Base-by-base conservation (phyloP, 1,140 invertebrate species). In the Tetragnatha versicolor region DNA sequence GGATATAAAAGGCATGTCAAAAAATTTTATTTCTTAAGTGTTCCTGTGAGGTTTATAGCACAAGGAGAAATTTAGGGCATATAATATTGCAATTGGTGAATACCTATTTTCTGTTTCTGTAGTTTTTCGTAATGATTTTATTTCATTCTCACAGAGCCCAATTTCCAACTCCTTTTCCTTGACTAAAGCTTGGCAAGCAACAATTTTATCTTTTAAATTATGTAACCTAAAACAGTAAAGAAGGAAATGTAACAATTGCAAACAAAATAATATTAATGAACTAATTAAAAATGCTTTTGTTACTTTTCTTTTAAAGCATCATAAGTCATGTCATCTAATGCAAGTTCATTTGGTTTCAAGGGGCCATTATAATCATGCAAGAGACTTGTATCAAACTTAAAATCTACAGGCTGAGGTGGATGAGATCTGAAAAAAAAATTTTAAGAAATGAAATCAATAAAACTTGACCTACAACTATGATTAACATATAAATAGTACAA, bases 311-410 rank as follows among this genome's bases (percentile, higher is more conserved):
- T 82, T n/a, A 86, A 66, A 20, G 77, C 70, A 78, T 86, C 84
- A 69, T 95, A 91, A 0, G 95, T 97, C 14, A 95, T 88, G 85
- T 96, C 96, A 86, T 98, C 94, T 0, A 97, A 92, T 0, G 94
- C 93, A 49, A 98, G 84, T 83, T 92, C 91, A 86, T 94, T 94
- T 7, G 92, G 90, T 81, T 91, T 88, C 20, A 95, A 88, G 85
- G 92, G 81, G 7, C 86, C 86, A 37, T 81, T 82, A 68, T 86
- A 86, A 55, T 86, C 84, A 82, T 95, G 92, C 2, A 96, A 91
- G 76, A 96, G 87, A 82, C 90, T 91, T 72, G 92, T 90, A 84
- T 96, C 94, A 85, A 96, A 96, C 9, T 89, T 90, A 84, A 96
- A 95, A 80, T 90, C 89, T 29, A 93, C 86, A 20, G 91, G 90